These are phyloP conservation scores for Matsumyia berberina DNA, from an alignment of 2,888 invertebrate species.

Conservation along the genomic window DNA sequence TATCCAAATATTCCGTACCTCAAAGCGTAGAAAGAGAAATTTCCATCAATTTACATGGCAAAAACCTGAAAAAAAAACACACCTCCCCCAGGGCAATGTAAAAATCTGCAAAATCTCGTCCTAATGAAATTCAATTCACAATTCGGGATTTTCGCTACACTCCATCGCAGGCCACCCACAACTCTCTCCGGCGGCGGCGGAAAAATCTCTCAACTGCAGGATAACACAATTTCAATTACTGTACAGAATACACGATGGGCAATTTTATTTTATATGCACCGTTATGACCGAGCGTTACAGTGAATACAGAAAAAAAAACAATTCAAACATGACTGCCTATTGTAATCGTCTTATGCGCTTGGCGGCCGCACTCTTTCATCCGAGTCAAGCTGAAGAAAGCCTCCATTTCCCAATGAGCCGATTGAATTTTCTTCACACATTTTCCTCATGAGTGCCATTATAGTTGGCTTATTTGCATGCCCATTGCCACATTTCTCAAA, in stretches of 20 bases:
- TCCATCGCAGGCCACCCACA: background rate
- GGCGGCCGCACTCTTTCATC: conserved; percentile 41
- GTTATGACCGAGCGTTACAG: conserved; percentile 24
- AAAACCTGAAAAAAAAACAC: conserved; percentile 12
- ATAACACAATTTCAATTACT: conserved; percentile 64
- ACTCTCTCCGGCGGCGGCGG: conserved; percentile 15
- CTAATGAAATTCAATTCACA: conserved; percentile 70
- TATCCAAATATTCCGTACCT: background rate
- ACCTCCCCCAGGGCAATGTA: conserved; percentile 36
- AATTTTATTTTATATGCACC: conserved; percentile 55
- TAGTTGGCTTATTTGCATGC: conserved; percentile 59
- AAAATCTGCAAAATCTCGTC: conserved; percentile 67
- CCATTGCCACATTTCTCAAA: conserved; percentile 14
- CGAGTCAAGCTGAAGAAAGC: conserved; percentile 43
- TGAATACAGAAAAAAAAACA: conserved; percentile 5
- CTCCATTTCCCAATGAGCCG: conserved; percentile 59
- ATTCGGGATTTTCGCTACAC: conserved; percentile 20
- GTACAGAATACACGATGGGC: conserved; percentile 36
- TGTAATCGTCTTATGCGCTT: conserved; percentile 15
- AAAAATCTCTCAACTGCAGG: conserved; percentile 47
- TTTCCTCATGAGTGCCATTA: conserved; percentile 61
- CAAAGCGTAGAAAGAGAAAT: conserved; percentile 66
- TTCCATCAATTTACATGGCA: conserved; percentile 65
- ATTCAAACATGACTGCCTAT: conserved; percentile 31
- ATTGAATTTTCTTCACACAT: conserved; percentile 66